These are phyloP conservation scores for Coregonus ussuriensis DNA, from an alignment of 2,797 vertebrate species.

Conservation along the genomic window DNA sequence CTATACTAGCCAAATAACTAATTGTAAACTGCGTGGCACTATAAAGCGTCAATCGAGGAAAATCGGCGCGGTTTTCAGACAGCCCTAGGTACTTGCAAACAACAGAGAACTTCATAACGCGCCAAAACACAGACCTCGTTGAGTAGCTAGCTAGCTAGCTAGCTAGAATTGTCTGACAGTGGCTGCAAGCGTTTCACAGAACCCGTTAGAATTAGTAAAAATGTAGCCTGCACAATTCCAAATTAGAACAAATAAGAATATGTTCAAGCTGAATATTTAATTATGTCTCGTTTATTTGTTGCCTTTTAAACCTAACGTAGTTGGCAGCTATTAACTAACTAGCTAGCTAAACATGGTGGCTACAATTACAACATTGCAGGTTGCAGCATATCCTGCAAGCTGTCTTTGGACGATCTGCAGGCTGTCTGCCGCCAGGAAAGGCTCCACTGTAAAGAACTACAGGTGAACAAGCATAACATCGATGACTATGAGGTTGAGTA, in stretches of 20 bases:
- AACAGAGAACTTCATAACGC: not conserved
- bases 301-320: not conserved
- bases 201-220: not conserved
- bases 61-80: not conserved
- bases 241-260: not conserved
- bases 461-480: conserved; percentile 78
- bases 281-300: not conserved
- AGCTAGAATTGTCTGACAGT: too few relatives aligned
- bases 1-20: not conserved
- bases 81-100: not conserved
- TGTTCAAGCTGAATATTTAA: not conserved
- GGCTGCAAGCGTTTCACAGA: too few relatives aligned
- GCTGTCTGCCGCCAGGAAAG: conserved; percentile 75
- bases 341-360: not conserved
- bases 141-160: too few relatives aligned
- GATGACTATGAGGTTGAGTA: conserved; percentile 88
- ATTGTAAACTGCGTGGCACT: not conserved
- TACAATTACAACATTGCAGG: conserved; percentile 47
- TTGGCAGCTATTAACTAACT: not conserved
- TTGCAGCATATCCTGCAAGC: conserved; percentile 79
- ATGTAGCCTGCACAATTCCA: not conserved
- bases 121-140: not conserved
- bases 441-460: conserved; percentile 76
- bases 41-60: not conserved
- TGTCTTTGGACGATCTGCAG: conserved; percentile 77